Conservation (phyloP, 2,797 vertebrate species). For the Eidolon dupreanum region DNA sequence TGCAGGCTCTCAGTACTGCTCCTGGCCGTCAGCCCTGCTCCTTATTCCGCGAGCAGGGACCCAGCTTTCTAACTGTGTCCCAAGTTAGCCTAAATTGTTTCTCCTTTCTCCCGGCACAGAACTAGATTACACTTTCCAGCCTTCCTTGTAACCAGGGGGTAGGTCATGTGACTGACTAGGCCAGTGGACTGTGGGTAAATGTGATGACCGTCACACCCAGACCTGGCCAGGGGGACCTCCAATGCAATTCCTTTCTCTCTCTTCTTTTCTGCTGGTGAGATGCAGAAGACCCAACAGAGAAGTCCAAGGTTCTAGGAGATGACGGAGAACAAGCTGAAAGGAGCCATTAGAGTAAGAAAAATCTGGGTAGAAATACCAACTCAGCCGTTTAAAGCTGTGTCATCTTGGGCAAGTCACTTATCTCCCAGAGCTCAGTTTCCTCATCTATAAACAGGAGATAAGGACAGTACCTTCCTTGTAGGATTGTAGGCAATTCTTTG, state of each 20-base stretch:
- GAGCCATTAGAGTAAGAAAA: background rate
- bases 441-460: background rate
- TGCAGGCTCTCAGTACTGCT: background rate
- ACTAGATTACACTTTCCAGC: background rate
- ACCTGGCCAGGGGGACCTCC: background rate
- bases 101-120: background rate
- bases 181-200: background rate
- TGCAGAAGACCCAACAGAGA: background rate
- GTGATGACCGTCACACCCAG: background rate
- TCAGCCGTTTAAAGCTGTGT: background rate
- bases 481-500: background rate
- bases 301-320: background rate
- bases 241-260: fast-evolving
- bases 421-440: background rate
- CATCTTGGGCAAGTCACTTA: background rate
- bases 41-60: background rate
- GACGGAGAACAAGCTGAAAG: background rate
- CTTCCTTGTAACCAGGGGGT: background rate
- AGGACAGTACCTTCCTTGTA: background rate
- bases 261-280: background rate
- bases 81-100: background rate
- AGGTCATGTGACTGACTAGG: background rate
- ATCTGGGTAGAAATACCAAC: background rate
- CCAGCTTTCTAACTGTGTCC: background rate
- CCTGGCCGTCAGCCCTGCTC: background rate